phyloP scores from a whole-genome alignment of 2,113 vertebrate genomes.

The Montifringilla adamsi region DNA sequence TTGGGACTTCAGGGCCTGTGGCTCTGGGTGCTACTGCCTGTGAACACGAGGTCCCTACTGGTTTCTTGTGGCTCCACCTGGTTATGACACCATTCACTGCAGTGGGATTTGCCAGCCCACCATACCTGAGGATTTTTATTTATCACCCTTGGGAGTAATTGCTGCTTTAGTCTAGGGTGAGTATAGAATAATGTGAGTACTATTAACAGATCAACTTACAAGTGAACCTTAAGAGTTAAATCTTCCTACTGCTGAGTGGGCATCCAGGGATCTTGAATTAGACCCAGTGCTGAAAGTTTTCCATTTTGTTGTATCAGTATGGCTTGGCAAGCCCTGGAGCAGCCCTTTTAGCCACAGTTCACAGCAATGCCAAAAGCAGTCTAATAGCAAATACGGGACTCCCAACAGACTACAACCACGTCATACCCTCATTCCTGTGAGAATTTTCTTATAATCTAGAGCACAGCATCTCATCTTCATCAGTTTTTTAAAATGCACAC shows the following conservation, averaged over 20 bases:
- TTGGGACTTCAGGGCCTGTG: neutral
- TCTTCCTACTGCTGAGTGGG: neutral
- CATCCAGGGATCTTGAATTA: neutral
- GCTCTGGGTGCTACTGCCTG: neutral
- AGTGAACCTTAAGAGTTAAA: neutral
- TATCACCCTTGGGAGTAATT: neutral
- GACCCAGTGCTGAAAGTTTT: neutral
- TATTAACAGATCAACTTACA: neutral
- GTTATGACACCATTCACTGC: neutral
- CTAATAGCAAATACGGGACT: neutral
- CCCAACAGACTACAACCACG: neutral
- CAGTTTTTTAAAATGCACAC: neutral
- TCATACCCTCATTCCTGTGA: neutral
- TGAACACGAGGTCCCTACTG: neutral
- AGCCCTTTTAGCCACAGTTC: neutral
- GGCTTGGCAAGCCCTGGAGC: neutral
- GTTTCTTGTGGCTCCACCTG: fast-evolving
- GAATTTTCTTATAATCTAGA: neutral
- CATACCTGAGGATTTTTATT: neutral
- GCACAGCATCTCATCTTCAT: neutral
- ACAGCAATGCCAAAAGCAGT: neutral
- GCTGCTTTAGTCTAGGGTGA: neutral
- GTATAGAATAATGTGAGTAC: fast-evolving
- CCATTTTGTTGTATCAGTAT: neutral
- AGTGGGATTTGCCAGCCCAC: neutral